Evolutionary conservation across 2,113 vertebrate genomes (phyloP).

Genomic region (Scomber scombrus): DNA sequence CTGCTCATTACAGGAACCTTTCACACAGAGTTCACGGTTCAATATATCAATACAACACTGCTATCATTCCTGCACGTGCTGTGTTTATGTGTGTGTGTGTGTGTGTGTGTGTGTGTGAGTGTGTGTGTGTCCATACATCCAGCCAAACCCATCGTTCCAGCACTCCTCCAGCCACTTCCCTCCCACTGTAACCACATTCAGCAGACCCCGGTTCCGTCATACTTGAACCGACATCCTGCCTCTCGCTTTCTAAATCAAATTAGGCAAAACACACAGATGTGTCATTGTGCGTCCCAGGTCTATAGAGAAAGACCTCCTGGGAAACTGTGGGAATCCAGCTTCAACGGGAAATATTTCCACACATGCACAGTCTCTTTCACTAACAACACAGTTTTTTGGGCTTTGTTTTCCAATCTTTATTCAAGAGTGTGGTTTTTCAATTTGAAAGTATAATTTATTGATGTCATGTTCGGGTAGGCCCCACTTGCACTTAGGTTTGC

Average conservation of each 20-base stretch:
- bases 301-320: slow-evolving; percentile 3
- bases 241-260: slow-evolving; percentile 32
- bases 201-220: background rate
- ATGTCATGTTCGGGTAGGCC: no score
- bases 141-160: slow-evolving; percentile 31
- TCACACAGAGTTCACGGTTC: slow-evolving; percentile 21
- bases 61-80: background rate
- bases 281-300: slow-evolving; percentile 14
- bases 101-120: slow-evolving; percentile 13
- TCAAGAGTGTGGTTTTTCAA: no score
- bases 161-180: slow-evolving; percentile 26
- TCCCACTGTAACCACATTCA: slow-evolving; percentile 21
- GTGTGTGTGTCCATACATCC: background rate
- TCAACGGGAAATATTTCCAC: background rate
- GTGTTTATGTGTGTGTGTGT: background rate
- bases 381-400: background rate
- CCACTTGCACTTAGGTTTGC: no score
- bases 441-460: no score
- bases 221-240: slow-evolving; percentile 28
- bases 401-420: no score
- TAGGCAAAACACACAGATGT: slow-evolving; percentile 36
- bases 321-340: slow-evolving; percentile 23
- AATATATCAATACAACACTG: slow-evolving; percentile 18
- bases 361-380: background rate
- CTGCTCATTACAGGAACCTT: slow-evolving; percentile 17